These are phyloP conservation scores for Phocoena phocoena DNA, from an alignment of 2,113 vertebrate species.

Conservation along the genomic window DNA sequence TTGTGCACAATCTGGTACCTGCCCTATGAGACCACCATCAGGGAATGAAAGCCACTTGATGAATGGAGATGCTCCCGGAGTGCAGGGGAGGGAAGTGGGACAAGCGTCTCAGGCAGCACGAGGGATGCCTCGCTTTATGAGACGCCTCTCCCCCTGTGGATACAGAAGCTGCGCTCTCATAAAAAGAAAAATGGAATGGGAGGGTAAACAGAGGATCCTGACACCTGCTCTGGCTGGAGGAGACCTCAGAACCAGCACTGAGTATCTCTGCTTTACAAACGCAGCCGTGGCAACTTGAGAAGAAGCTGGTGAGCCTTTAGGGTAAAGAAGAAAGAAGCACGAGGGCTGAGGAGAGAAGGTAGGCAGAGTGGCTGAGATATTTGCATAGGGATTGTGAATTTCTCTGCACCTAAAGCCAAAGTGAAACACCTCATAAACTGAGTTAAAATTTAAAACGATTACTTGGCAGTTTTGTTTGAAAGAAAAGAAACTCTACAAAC, in stretches of 20 bases:
- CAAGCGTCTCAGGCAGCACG: neutral
- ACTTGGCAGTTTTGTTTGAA: constrained; percentile 32
- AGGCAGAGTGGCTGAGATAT: neutral
- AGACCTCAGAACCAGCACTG: neutral
- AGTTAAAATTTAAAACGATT: constrained; percentile 28
- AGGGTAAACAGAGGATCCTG: neutral
- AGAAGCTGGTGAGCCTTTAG: neutral
- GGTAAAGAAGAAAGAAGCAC: neutral
- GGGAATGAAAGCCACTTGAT: neutral
- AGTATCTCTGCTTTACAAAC: neutral
- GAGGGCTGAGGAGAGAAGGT: neutral
- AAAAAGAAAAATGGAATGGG: too few species aligned
- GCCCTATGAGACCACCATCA: neutral
- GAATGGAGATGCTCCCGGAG: neutral
- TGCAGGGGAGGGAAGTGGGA: too few species aligned
- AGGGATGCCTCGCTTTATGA: neutral
- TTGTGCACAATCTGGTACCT: neutral
- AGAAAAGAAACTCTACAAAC: constrained; percentile 24
- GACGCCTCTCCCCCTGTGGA: too few species aligned
- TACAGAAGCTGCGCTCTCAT: neutral
- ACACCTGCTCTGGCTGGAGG: neutral
- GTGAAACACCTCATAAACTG: neutral
- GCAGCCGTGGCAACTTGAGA: neutral
- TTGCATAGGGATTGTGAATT: neutral
- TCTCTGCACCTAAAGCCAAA: neutral